phyloP scores from a whole-genome alignment of 2,888 invertebrate genomes.

The Drosophila tripunctata region DNA sequence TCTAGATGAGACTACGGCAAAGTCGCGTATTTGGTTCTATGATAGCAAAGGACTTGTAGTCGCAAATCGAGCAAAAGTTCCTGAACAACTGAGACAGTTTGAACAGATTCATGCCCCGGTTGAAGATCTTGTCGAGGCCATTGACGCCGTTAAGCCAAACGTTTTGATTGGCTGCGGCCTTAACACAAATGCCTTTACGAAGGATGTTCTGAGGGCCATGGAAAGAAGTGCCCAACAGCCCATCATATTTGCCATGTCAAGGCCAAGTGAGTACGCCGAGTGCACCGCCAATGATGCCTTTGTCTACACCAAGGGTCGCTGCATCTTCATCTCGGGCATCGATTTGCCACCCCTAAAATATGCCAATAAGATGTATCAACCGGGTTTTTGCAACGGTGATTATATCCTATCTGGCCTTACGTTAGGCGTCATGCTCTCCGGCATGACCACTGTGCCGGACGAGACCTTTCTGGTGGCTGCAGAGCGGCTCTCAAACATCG shows the following conservation, averaged over 20 bases:
- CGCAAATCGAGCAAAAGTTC: constrained; percentile 11
- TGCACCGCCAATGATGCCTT: constrained; percentile 61
- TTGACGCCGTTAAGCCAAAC: constrained; percentile 50
- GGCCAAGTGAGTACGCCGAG: constrained; percentile 27
- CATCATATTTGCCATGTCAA: constrained; percentile 53
- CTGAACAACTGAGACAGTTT: constrained; percentile 36
- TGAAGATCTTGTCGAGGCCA: constrained; percentile 22
- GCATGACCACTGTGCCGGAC: constrained; percentile 53
- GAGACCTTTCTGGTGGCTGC: constrained; percentile 64
- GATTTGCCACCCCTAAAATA: constrained; percentile 51
- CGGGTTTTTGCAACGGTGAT: constrained; percentile 40
- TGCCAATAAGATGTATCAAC: constrained; percentile 61
- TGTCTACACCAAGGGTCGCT: constrained; percentile 59
- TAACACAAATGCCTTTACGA: constrained; percentile 32
- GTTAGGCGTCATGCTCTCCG: constrained; percentile 55
- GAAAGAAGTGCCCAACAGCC: constrained; percentile 47
- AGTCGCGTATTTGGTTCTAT: constrained; percentile 56
- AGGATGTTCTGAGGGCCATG: constrained; percentile 60
- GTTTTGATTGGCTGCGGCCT: constrained; percentile 59
- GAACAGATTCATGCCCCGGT: constrained; percentile 16
- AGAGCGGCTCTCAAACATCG: constrained; percentile 46
- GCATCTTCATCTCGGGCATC: constrained; percentile 47
- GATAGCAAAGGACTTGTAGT: constrained; percentile 55
- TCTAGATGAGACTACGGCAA: constrained; percentile 40
- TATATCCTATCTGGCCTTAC: constrained; percentile 48